Percentiles rank a stretch among this genome's conserved stretches.
These are phyloP conservation scores for Berghia stephanieae DNA, from an alignment of 1,140 invertebrate genomes.

Conservation along the genomic window DNA sequence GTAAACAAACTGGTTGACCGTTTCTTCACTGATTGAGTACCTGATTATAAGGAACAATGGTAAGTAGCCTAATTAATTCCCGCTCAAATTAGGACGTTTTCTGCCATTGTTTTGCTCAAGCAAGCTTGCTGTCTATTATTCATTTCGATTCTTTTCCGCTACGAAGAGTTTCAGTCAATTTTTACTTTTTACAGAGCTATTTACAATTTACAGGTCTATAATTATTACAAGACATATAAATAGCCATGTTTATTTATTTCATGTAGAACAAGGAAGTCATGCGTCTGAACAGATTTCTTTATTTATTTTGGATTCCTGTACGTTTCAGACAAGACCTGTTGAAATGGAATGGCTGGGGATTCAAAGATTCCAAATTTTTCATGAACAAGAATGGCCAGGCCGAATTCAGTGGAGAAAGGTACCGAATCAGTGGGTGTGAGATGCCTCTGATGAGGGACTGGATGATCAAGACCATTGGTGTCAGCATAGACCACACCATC, in stretches of 20 bases:
- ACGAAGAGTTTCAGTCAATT: neutral
- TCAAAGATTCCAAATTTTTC: slow-evolving; percentile 88
- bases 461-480: slow-evolving; percentile 79
- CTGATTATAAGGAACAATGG: too few relatives aligned
- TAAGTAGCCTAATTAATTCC: too few relatives aligned
- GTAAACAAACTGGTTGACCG: too few relatives aligned
- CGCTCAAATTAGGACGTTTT: too few relatives aligned
- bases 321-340: slow-evolving; percentile 69
- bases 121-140: too few relatives aligned
- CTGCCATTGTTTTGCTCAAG: too few relatives aligned
- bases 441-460: slow-evolving; percentile 85
- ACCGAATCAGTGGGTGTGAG: slow-evolving; percentile 80
- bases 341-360: slow-evolving; percentile 99
- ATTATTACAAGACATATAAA: neutral
- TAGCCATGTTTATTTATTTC: neutral
- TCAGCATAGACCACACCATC: slow-evolving; percentile 70
- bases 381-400: slow-evolving; percentile 73
- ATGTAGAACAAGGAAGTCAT: neutral
- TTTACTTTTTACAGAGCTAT: neutral
- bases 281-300: neutral
- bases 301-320: slow-evolving; percentile 17
- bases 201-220: neutral
- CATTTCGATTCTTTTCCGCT: too few relatives aligned
- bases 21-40: too few relatives aligned
- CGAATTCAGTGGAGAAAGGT: slow-evolving; percentile 83